These are phyloP conservation scores for Arothron firmamentum DNA, from an alignment of 2,113 vertebrate species.

Conservation along the genomic window DNA sequence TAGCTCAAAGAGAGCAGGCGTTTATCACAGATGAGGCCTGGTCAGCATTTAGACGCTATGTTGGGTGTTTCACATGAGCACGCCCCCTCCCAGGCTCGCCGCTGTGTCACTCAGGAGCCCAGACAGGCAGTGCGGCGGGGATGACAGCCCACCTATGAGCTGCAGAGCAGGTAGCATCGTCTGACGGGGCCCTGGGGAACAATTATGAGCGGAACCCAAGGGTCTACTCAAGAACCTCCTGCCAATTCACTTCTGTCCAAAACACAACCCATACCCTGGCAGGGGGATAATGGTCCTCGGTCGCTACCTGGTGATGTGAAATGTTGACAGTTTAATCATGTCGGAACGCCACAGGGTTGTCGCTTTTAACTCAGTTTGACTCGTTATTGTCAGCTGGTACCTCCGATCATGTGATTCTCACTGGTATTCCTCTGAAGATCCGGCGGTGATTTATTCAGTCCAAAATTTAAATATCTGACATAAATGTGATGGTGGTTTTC, in stretches of 20 bases:
- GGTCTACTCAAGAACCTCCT: slow-evolving; percentile 23
- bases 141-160: slow-evolving; percentile 49
- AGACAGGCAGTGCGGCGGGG: slow-evolving; percentile 39
- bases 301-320: slow-evolving; percentile 10
- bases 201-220: slow-evolving; percentile 47
- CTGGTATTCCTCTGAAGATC: too few relatives aligned
- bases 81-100: too few relatives aligned
- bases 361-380: slow-evolving; percentile 4
- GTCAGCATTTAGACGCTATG: slow-evolving; percentile 11
- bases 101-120: slow-evolving; percentile 47
- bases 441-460: too few relatives aligned
- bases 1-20: slow-evolving; percentile 30
- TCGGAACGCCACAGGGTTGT: slow-evolving; percentile 10
- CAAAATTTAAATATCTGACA: too few relatives aligned
- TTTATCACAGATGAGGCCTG: slow-evolving; percentile 42
- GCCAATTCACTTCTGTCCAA: slow-evolving; percentile 40
- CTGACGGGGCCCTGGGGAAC: slow-evolving; percentile 40
- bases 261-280: slow-evolving; percentile 6
- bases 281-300: slow-evolving; percentile 3
- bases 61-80: too few relatives aligned
- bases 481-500: too few relatives aligned
- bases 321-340: neutral
- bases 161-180: slow-evolving; percentile 44
- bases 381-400: too few relatives aligned
- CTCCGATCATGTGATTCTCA: too few relatives aligned